phyloP scores from a whole-genome alignment of 2,797 vertebrate genomes.

The Arrhamphus sclerolepis region DNA sequence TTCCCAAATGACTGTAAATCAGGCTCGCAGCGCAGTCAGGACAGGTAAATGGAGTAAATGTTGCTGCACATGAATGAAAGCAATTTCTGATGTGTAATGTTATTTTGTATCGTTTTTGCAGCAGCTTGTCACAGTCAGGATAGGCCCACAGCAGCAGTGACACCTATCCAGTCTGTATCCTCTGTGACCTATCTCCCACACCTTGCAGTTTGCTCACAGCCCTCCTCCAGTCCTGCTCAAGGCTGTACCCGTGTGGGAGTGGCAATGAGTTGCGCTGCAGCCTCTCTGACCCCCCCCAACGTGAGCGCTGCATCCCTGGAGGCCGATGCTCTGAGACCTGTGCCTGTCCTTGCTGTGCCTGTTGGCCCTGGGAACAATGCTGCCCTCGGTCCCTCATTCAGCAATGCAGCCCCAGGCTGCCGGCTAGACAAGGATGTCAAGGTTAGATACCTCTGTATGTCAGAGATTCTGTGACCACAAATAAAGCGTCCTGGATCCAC shows the following conservation, averaged over 20 bases:
- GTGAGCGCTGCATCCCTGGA: slow-evolving; percentile 85
- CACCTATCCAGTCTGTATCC: slow-evolving; percentile 89
- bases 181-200: slow-evolving; percentile 82
- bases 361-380: slow-evolving; percentile 74
- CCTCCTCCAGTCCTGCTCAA: slow-evolving; percentile 77
- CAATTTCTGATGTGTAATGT: neutral
- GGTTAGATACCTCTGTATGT: slow-evolving; percentile 69
- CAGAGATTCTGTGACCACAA: neutral
- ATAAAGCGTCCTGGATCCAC: neutral
- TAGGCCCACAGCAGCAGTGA: slow-evolving; percentile 90
- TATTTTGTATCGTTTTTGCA: slow-evolving; percentile 47
- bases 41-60: slow-evolving; percentile 82
- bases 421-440: slow-evolving; percentile 92
- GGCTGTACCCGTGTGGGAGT: slow-evolving; percentile 78
- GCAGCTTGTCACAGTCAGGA: slow-evolving; percentile 92
- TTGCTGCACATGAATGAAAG: neutral
- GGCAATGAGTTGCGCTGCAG: slow-evolving; percentile 85
- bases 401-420: slow-evolving; percentile 73
- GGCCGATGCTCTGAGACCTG: slow-evolving; percentile 80
- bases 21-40: slow-evolving; percentile 92
- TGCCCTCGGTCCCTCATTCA: slow-evolving; percentile 67
- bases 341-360: slow-evolving; percentile 68
- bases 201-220: slow-evolving; percentile 81
- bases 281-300: slow-evolving; percentile 85
- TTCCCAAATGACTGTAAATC: slow-evolving; percentile 97